phyloP scores from a whole-genome alignment of 2,113 vertebrate species.

The Hirundichthys speculiger region DNA sequence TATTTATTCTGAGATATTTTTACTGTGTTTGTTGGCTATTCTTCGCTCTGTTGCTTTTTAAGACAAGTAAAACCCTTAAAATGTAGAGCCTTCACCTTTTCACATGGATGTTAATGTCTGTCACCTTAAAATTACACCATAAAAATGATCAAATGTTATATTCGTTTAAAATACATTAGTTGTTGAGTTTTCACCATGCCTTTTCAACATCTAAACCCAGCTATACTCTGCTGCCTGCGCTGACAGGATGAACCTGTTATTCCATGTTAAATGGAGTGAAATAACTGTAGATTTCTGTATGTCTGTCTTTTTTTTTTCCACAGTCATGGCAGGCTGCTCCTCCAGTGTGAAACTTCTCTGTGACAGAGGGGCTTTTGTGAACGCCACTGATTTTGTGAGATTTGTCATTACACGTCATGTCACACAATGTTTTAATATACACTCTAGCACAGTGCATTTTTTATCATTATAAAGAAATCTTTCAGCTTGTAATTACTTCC shows the following conservation, averaged over 20 bases:
- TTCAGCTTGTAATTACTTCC: no score
- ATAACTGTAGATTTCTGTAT: background rate
- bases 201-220: background rate
- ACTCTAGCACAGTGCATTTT: background rate
- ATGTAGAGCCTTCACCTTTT: background rate
- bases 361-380: slow-evolving; percentile 91
- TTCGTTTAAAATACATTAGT: background rate
- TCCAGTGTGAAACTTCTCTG: slow-evolving; percentile 94
- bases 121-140: background rate
- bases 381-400: slow-evolving; percentile 91
- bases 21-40: no score
- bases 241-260: background rate
- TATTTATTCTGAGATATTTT: no score
- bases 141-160: background rate
- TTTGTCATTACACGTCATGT: slow-evolving; percentile 20
- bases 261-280: slow-evolving; percentile 18
- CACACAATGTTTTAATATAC: background rate
- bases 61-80: background rate
- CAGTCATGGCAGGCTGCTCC: slow-evolving; percentile 94
- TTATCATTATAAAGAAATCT: background rate
- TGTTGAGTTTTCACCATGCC: background rate
- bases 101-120: background rate
- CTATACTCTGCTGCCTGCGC: background rate
- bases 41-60: no score
- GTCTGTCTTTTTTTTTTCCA: background rate